Base-by-base conservation (phyloP, 2,888 invertebrate genomes). In the Galeopsomyia nigrocyanea region DNA sequence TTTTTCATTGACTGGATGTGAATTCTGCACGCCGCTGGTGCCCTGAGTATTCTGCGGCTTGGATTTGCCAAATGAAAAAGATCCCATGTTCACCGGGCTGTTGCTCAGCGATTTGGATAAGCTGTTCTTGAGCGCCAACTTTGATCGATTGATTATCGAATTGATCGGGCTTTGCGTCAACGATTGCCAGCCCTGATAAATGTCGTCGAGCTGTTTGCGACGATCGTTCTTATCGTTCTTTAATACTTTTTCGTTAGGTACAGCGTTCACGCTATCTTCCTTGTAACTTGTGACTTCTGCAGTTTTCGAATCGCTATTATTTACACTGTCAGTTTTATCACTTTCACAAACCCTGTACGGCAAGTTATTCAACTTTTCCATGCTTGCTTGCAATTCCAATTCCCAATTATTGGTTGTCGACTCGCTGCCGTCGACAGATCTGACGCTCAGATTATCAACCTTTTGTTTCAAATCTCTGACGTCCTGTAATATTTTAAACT, bases 351-450 rank as follows among this genome's bases (percentile, higher is more conserved):
- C 46, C 71, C 55, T 68, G 17, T 78, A 66, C 6, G 83, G 76
- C 55, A 82, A 75, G 78, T 92, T 92, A 83, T 94, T 94, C 6
- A 94, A 86, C 80, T 93, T 93, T 80, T 94, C 91, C n/a, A 94
- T 91, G 0, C 93, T 93, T 62, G 91, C 91, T 82, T 93, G 93
- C 9, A 94, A 84, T 81, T 94, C 94, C 47, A 91, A 88, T 74
- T 94, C 94, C 94, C 94, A 94, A 1, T 92, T 91, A 3, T 91
- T 92, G 75, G 90, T 90, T 0, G 91, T 91, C 62, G 88, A 87
- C 77, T 92, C 93, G 66, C 91, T 90, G 21, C 92, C 92, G 81
- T 94, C 93, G 17, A 93, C 92, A 0, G 94, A 94, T 75, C 94
- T 90, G 3, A 92, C 89, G 0, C 93, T 92, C 31, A 94, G 87